Evolutionary conservation across 2,888 invertebrate species (phyloP).

Genomic region (Sialis fuliginosa): DNA sequence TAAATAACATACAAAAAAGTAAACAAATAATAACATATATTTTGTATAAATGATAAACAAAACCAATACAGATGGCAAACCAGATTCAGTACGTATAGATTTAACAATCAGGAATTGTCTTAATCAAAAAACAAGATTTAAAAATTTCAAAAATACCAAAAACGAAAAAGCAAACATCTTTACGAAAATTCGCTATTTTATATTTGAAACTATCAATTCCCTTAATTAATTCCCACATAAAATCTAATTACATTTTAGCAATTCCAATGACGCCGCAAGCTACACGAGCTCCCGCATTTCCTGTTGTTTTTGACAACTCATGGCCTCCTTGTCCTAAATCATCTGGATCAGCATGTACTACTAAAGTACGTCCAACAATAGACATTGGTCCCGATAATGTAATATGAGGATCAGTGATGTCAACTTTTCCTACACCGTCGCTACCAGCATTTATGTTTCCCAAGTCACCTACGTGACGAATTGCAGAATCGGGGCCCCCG

Average conservation of each 20-base stretch:
- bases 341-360: constrained; percentile 85
- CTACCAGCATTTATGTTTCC: constrained; percentile 58
- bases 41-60: too few species aligned
- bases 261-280: constrained; percentile 83
- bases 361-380: constrained; percentile 71
- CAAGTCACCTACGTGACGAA: constrained; percentile 80
- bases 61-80: too few species aligned
- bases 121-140: too few species aligned
- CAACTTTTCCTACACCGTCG: constrained; percentile 46
- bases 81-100: too few species aligned
- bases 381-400: constrained; percentile 51
- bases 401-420: constrained; percentile 42
- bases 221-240: too few species aligned
- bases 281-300: constrained; percentile 82
- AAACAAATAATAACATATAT: too few species aligned
- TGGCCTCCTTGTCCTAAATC: constrained; percentile 88
- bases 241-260: constrained; percentile 25
- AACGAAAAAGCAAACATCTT: too few species aligned
- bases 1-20: too few species aligned
- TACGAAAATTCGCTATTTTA: constrained; percentile 6
- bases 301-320: constrained; percentile 82
- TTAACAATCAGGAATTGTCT: too few species aligned
- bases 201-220: constrained; percentile 20
- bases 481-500: constrained; percentile 54
- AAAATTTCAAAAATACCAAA: too few species aligned